These are phyloP conservation scores for Daboia siamensis DNA, from an alignment of 2,113 vertebrate genomes.

Conservation along the genomic window DNA sequence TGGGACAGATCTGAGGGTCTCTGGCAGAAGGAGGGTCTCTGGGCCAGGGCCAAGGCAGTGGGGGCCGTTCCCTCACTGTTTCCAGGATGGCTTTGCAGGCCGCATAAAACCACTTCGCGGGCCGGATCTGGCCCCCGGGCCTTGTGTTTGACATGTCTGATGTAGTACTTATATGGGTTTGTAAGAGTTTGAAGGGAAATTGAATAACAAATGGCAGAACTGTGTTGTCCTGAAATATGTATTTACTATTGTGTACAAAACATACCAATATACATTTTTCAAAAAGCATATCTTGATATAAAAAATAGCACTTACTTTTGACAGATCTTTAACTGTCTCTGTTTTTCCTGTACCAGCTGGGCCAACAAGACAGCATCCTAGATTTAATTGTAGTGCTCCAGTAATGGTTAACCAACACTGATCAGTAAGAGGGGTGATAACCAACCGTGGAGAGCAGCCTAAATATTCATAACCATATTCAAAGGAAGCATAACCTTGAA, in stretches of 20 bases:
- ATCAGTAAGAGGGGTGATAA: slow-evolving; percentile 69
- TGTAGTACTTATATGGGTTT: not conserved
- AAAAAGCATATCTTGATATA: not conserved
- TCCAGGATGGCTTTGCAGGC: too few species aligned
- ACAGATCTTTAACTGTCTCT: slow-evolving; percentile 66
- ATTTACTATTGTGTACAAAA: not conserved
- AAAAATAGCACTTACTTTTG: slow-evolving; percentile 56
- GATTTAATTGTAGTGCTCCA: slow-evolving; percentile 57
- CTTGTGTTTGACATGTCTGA: too few species aligned
- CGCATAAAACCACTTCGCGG: too few species aligned
- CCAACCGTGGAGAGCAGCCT: slow-evolving; percentile 65
- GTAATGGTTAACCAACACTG: slow-evolving; percentile 69
- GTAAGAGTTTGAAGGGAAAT: not conserved
- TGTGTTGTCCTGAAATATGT: not conserved
- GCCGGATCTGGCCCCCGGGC: too few species aligned
- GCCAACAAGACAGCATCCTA: slow-evolving; percentile 65
- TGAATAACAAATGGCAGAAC: not conserved
- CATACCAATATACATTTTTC: not conserved
- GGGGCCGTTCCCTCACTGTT: too few species aligned
- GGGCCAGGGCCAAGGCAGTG: too few species aligned
- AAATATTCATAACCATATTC: slow-evolving; percentile 70
- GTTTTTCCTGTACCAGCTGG: slow-evolving; percentile 69
- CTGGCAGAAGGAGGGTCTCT: too few species aligned
- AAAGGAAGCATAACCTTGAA: slow-evolving; percentile 62
- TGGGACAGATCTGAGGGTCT: too few species aligned